Conservation (phyloP, 2,888 invertebrate species). For the Callosobruchus maculatus region DNA sequence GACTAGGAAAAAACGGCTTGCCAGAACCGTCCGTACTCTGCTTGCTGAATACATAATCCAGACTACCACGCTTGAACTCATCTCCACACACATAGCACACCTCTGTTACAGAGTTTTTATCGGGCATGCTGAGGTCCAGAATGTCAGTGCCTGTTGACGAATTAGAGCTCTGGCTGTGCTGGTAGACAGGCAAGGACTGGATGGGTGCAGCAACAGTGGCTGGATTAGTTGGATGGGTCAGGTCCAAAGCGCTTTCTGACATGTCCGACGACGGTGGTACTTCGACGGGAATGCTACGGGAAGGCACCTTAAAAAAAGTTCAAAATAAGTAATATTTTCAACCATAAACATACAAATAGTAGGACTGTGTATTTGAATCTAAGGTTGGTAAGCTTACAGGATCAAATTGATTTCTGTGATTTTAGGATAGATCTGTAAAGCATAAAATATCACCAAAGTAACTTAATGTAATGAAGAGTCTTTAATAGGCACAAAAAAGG, state of each 20-base stretch:
- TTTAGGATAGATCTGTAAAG: too few relatives aligned
- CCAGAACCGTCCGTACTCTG: constrained; percentile 48
- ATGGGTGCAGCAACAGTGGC: constrained; percentile 9
- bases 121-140: constrained; percentile 86
- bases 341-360: too few relatives aligned
- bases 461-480: too few relatives aligned
- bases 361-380: too few relatives aligned
- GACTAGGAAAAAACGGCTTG: constrained; percentile 44
- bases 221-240: constrained; percentile 43
- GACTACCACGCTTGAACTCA: constrained; percentile 78
- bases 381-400: too few relatives aligned
- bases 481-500: too few relatives aligned
- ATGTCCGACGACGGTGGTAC: neutral
- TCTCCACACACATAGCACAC: constrained; percentile 90
- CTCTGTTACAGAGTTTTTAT: constrained; percentile 86
- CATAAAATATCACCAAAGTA: too few relatives aligned
- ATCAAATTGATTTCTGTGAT: too few relatives aligned
- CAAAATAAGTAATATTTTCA: too few relatives aligned
- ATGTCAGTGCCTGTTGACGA: constrained; percentile 74
- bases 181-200: constrained; percentile 30
- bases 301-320: neutral
- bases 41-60: constrained; percentile 65
- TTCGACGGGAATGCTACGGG: neutral
- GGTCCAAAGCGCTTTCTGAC: constrained; percentile 53
- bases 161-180: constrained; percentile 46